These are phyloP conservation scores for Siphamia tubifer DNA, from an alignment of 2,113 vertebrate genomes.

Conservation along the genomic window DNA sequence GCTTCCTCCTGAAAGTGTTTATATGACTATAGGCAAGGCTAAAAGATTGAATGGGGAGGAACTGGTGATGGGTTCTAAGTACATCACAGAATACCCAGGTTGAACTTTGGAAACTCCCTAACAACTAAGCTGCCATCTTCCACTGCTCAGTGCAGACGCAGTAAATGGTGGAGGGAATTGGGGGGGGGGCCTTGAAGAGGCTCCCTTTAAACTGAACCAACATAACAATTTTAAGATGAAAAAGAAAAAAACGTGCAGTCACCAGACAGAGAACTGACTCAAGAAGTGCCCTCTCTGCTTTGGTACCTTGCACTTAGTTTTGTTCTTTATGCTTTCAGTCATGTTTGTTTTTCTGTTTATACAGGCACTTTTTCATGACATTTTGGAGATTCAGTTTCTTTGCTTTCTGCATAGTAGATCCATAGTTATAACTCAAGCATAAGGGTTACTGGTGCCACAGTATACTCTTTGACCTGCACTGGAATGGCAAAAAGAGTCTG, in stretches of 20 bases:
- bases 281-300: conserved; percentile 77
- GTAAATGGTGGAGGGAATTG: conserved; percentile 10
- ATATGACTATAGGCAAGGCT: conserved; percentile 8
- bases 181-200: conserved; percentile 1
- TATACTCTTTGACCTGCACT: conserved; percentile 62
- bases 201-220: conserved; percentile 23
- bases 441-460: conserved; percentile 37
- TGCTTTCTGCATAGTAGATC: conserved; percentile 64
- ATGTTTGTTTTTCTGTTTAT: conserved; percentile 47
- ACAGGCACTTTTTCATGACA: conserved; percentile 53
- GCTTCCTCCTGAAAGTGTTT: conserved; percentile 48
- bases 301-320: conserved; percentile 48
- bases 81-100: conserved; percentile 15
- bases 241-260: neutral
- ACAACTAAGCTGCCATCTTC: conserved; percentile 70
- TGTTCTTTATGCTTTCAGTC: conserved; percentile 46
- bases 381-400: conserved; percentile 47
- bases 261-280: conserved; percentile 54
- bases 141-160: conserved; percentile 54
- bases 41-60: conserved; percentile 6
- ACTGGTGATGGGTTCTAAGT: neutral
- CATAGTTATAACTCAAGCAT: conserved; percentile 34
- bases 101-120: conserved; percentile 44
- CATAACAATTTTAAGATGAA: conserved; percentile 23
- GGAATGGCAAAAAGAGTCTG: conserved; percentile 47